These are phyloP conservation scores for Drosophila pegasa DNA, from an alignment of 2,888 invertebrate genomes.

Conservation along the genomic window DNA sequence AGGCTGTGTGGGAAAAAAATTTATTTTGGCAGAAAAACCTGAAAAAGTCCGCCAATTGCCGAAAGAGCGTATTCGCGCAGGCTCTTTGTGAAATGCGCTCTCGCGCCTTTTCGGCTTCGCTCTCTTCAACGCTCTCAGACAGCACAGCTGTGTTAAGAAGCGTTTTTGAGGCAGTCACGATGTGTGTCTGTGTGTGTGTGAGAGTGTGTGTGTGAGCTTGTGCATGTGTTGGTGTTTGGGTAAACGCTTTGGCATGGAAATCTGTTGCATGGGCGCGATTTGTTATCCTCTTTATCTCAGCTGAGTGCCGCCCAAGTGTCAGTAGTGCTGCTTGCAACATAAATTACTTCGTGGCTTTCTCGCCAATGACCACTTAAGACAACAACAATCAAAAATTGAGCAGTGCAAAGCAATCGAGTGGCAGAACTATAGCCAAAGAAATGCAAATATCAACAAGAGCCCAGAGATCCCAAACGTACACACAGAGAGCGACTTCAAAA, in stretches of 20 bases:
- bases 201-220: conserved; percentile 13
- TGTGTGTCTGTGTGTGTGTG: conserved; percentile 5
- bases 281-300: conserved; percentile 80
- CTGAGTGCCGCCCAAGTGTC: conserved; percentile 78
- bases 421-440: conserved; percentile 34
- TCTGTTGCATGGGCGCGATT: conserved; percentile 79
- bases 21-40: not conserved
- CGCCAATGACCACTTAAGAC: conserved; percentile 49
- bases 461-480: conserved; percentile 4
- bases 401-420: conserved; percentile 42
- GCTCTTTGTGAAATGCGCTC: conserved; percentile 23
- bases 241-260: conserved; percentile 67
- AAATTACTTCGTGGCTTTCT: conserved; percentile 68
- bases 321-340: conserved; percentile 74
- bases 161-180: not conserved
- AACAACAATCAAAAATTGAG: conserved; percentile 39
- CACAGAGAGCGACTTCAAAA: conserved; percentile 7
- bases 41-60: not conserved
- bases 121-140: not conserved
- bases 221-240: conserved; percentile 27
- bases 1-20: accelerated
- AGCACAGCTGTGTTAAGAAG: conserved; percentile 61
- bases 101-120: conserved; percentile 2
- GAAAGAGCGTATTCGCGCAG: conserved; percentile 56
- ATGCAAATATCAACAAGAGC: conserved; percentile 28